Base-by-base conservation (phyloP, 92 coral and sea anemone species). In the Zoanthus sociatus region DNA sequence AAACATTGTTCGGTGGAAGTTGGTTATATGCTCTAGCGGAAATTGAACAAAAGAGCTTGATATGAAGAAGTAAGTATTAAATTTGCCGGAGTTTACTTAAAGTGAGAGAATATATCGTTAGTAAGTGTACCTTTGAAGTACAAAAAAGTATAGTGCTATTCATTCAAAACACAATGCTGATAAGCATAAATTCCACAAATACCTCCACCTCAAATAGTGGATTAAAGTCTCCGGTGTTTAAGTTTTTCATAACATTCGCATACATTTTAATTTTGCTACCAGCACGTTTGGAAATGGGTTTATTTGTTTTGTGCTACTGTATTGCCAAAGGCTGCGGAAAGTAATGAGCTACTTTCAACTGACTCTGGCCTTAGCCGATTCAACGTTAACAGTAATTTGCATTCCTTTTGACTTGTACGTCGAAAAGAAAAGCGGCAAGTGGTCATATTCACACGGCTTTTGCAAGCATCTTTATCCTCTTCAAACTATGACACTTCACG, bases 291-390 rank as follows among this genome's bases (percentile, higher is more conserved):
- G 97, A 17, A 94, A 94, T 51, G 89, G 92, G 20, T 94, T 92
- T 78, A 92, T 92, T 7, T 94, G 95, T 46, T 83, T 87, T 69
- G 94, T 89, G 9, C 94, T 92, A 20, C 90, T 94, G 95, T 86
- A 60, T 55, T 88, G 91, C 61, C 92, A 87, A 26, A 83, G 92
- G 2, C 88, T 94, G 88, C 90, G 90, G 50, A 92, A 93, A 1
- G 97, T 94, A 8, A 92, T 94, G 93, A 94, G 92, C 73, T 94
- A 92, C 75, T 94, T 90, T 46, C 77, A 92, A 70, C 90, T 94
- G 21, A 94, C 92, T 75, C 90, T 94, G 31, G 97, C 97, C 10
- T 82, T 86, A 0, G 92, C 92, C 6, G 97, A 94, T 32, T 58
- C n/a, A 58, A 58, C 66, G n/a, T 73, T 73, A 73, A 73, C 77